phyloP scores from a whole-genome alignment of 2,113 vertebrate genomes.

The Pseudolaguvia tuberculata region DNA sequence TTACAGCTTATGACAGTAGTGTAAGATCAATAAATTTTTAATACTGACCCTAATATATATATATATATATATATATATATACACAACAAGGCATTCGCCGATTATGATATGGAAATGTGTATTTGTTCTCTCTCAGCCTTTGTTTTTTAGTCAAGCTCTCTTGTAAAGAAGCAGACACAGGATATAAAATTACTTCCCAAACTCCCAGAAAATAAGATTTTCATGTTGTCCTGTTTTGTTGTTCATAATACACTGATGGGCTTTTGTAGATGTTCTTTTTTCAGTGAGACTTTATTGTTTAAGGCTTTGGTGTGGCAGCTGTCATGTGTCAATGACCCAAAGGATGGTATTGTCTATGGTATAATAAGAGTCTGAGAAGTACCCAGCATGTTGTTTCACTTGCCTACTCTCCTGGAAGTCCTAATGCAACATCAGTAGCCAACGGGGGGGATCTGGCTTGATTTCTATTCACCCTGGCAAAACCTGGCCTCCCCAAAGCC shows the following conservation, averaged over 20 bases:
- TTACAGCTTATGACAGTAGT: slow-evolving; percentile 15
- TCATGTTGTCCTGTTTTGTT: slow-evolving; percentile 10
- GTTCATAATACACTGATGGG: slow-evolving; percentile 21
- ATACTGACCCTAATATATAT: slow-evolving; percentile 29
- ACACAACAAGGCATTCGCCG: no score
- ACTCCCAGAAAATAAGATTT: slow-evolving; percentile 22
- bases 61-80: not conserved
- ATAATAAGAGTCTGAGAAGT: slow-evolving; percentile 44
- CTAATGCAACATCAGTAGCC: slow-evolving; percentile 41
- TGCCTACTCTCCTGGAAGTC: slow-evolving; percentile 42
- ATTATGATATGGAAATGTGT: no score
- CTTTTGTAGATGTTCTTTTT: slow-evolving; percentile 24
- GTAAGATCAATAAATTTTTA: slow-evolving; percentile 45
- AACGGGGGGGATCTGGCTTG: slow-evolving; percentile 38
- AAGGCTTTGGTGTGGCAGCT: slow-evolving; percentile 29
- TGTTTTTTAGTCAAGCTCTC: no score
- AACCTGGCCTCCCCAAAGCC: slow-evolving; percentile 45
- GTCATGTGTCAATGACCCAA: slow-evolving; percentile 37
- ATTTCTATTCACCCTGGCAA: slow-evolving; percentile 48
- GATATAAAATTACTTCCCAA: slow-evolving; percentile 12
- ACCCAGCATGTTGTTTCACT: slow-evolving; percentile 37
- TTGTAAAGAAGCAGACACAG: not conserved
- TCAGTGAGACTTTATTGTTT: slow-evolving; percentile 23
- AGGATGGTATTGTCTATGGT: slow-evolving; percentile 45
- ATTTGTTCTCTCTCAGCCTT: no score